phyloP scores from a whole-genome alignment of 2,888 invertebrate species.

The Torymus auratus region DNA sequence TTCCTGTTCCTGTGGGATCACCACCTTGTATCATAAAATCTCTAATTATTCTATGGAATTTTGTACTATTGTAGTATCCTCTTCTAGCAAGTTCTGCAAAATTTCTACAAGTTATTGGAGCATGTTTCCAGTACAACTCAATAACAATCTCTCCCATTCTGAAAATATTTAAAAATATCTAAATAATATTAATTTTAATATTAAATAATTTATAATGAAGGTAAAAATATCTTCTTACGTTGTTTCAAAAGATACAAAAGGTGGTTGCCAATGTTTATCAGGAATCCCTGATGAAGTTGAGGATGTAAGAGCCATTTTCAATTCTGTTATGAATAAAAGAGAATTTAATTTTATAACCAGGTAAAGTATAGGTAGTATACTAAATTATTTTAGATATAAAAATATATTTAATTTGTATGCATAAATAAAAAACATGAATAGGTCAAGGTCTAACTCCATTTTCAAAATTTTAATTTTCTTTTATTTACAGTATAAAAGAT shows the following conservation, averaged over 20 bases:
- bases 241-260: conserved; percentile 88
- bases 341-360: too few species aligned
- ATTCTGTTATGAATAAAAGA: too few species aligned
- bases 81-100: conserved; percentile 95
- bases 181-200: conserved; percentile 26
- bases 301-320: conserved; percentile 40
- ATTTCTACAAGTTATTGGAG: conserved; percentile 97
- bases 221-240: conserved; percentile 80
- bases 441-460: too few species aligned
- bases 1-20: conserved; percentile 97
- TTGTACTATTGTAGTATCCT: conserved; percentile 97
- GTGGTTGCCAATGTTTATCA: conserved; percentile 93
- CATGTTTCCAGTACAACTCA: conserved; percentile 99
- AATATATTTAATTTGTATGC: too few species aligned
- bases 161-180: conserved; percentile 65
- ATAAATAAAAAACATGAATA: too few species aligned
- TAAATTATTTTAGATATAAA: too few species aligned
- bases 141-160: conserved; percentile 95
- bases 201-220: conserved; percentile 8
- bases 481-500: too few species aligned
- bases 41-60: conserved; percentile 96
- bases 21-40: conserved; percentile 97
- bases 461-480: too few species aligned
- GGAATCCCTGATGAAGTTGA: conserved; percentile 81
- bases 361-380: too few species aligned